These are phyloP conservation scores for Drosophila antonietae DNA, from an alignment of 2,888 invertebrate species.

Conservation along the genomic window DNA sequence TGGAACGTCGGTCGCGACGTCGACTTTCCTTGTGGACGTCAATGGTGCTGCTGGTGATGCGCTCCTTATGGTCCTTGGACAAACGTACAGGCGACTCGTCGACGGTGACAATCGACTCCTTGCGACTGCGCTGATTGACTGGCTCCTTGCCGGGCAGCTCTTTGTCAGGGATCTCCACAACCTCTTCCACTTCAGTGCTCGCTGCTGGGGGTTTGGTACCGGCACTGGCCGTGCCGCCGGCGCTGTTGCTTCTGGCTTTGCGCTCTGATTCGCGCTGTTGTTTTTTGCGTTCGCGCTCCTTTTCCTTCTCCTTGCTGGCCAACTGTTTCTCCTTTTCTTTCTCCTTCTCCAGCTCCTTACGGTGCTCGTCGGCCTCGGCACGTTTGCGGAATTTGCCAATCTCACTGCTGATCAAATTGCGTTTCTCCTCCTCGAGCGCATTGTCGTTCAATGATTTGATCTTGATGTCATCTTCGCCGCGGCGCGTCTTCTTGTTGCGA, in stretches of 20 bases:
- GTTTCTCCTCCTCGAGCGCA: conserved; percentile 97
- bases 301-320: conserved; percentile 84
- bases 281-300: conserved; percentile 84
- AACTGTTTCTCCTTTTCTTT: conserved; percentile 81
- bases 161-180: conserved; percentile 70
- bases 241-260: conserved; percentile 75
- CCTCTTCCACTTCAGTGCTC: conserved; percentile 54
- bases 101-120: conserved; percentile 60
- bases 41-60: conserved; percentile 35
- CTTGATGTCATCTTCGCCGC: conserved; percentile 81
- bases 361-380: conserved; percentile 86
- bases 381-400: conserved; percentile 99
- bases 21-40: conserved; percentile 62
- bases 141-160: conserved; percentile 48
- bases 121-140: conserved; percentile 37
- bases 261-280: conserved; percentile 84
- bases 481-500: conserved; percentile 72
- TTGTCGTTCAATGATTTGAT: conserved; percentile 90
- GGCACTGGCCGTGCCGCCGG: conserved; percentile 40
- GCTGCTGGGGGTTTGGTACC: neutral
- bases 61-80: conserved; percentile 78
- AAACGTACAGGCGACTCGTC: conserved; percentile 70
- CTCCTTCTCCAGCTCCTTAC: conserved; percentile 86
- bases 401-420: conserved; percentile 97
- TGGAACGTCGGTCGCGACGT: conserved; percentile 79